Evolutionary conservation across 2,888 invertebrate genomes (phyloP), one percentile per base, ranked within the genome.

Genomic region (Erebia ligea): DNA sequence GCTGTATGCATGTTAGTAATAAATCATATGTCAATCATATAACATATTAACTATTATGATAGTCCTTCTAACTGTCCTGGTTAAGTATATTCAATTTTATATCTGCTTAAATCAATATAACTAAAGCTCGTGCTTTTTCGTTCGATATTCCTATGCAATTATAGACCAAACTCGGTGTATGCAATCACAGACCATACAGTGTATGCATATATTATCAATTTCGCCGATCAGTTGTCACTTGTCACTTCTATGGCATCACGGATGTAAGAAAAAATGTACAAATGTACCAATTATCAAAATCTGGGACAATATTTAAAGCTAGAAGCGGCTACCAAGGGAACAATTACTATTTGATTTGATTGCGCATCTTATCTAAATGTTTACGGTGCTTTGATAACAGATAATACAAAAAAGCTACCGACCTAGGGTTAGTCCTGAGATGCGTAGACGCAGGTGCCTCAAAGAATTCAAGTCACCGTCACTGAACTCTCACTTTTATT

Each of bases 381-480:
- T 85, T 80, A 81, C 80, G 65, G 71, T 66, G 71, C 64, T 68
- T 80, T 83, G 88, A 89, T 89, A 89, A 88, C 84, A 80, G 80
- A 81, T 86, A 87, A 86, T 86, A 82, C 84, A 77, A 82, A 81
- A 78, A 82, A 81, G 80, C 80, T 88, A 91, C 91, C 86, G 81
- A 88, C 89, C 88, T 92, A 86, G 86, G 87, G 89, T 86, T 86
- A 85, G 82, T 88, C 86, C 87, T 80, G 83, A 83, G 76, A 78
- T 78, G 83, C 83, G 84, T 79, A 82, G 85, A 84, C 81, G 81
- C 80, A 77, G 79, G 75, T 78, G 77, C 72, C 78, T 76, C 78
- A 79, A 77, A 76, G 74, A 78, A 79, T 79, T 74, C 76, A 61
- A 56, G 76, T 82, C 90, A 90, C 91, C 82, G 79, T 83, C 90